Evolutionary conservation across 2,888 invertebrate species (phyloP).

Genomic region (Agriopis aurantiaria): DNA sequence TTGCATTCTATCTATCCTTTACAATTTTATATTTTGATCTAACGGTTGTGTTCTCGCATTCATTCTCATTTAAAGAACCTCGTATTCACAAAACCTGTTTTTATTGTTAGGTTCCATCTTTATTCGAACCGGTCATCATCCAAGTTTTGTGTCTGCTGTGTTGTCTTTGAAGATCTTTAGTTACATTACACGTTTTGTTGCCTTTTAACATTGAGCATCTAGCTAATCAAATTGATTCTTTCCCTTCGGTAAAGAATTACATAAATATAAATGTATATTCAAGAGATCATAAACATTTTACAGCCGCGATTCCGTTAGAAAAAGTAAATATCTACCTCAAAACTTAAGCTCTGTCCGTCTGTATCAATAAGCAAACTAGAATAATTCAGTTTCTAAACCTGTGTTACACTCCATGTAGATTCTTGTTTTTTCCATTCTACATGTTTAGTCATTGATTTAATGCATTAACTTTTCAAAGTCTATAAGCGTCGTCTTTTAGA

Average conservation of each 20-base stretch:
- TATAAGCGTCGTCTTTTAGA: constrained; percentile 16
- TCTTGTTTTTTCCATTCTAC: constrained; percentile 3
- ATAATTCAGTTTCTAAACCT: constrained; percentile 1
- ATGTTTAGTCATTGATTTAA: constrained; percentile 13
- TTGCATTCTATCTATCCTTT: constrained; percentile 34
- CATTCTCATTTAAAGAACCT: constrained; percentile 53
- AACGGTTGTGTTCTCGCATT: constrained; percentile 52
- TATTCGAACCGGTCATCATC: constrained; percentile 55
- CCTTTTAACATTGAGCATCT: constrained; percentile 7
- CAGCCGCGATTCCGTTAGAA: neutral
- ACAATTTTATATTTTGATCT: constrained; percentile 48
- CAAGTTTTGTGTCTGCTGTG: constrained; percentile 45
- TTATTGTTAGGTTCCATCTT: constrained; percentile 60
- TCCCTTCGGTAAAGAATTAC: constrained; percentile 34
- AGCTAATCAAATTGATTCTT: constrained; percentile 28
- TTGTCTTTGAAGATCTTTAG: constrained; percentile 2
- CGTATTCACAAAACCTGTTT: constrained; percentile 66
- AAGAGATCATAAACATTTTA: constrained; percentile 19
- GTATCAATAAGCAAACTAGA: neutral
- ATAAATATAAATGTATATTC: constrained; percentile 22
- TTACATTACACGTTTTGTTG: constrained; percentile 43
- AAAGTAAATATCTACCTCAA: neutral
- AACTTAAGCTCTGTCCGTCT: too few species aligned
- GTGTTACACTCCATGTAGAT: constrained; percentile 3
- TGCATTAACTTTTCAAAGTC: constrained; percentile 18